phyloP scores from a whole-genome alignment of 2,888 invertebrate species.

The Calliphora vomitoria region DNA sequence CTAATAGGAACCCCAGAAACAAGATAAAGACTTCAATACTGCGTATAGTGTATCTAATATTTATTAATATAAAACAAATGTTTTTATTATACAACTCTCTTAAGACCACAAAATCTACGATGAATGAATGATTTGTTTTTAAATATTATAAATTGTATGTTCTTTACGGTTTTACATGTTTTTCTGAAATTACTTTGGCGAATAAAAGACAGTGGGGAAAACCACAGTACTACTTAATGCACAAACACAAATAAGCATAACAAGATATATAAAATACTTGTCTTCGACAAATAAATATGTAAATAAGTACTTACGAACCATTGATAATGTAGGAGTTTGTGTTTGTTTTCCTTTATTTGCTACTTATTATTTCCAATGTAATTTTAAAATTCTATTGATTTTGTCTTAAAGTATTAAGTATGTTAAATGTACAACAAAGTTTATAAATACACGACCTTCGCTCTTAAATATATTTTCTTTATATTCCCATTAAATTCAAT shows the following conservation, averaged over 20 bases:
- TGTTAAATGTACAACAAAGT: neutral
- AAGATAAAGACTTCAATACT: too few relatives aligned
- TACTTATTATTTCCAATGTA: neutral
- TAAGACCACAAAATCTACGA: conserved; percentile 7
- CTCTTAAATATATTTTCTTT: neutral
- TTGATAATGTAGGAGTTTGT: neutral
- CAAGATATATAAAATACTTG: too few relatives aligned
- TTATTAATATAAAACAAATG: neutral
- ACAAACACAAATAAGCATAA: neutral
- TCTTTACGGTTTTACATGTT: neutral
- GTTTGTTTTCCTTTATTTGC: neutral
- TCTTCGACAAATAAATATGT: neutral
- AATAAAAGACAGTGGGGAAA: neutral
- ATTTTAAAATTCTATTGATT: conserved; percentile 29
- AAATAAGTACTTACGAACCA: neutral
- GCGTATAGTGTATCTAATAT: too few relatives aligned
- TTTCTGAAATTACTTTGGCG: neutral
- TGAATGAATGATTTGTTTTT: conserved; percentile 18
- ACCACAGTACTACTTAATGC: neutral
- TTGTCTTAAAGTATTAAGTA: conserved; percentile 26
- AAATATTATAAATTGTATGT: conserved; percentile 11
- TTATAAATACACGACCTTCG: neutral
- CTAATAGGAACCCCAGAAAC: too few relatives aligned
- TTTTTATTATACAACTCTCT: neutral
- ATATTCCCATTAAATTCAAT: neutral